These are phyloP conservation scores for Polypterus senegalus DNA, from an alignment of 2,113 vertebrate species.

Conservation along the genomic window DNA sequence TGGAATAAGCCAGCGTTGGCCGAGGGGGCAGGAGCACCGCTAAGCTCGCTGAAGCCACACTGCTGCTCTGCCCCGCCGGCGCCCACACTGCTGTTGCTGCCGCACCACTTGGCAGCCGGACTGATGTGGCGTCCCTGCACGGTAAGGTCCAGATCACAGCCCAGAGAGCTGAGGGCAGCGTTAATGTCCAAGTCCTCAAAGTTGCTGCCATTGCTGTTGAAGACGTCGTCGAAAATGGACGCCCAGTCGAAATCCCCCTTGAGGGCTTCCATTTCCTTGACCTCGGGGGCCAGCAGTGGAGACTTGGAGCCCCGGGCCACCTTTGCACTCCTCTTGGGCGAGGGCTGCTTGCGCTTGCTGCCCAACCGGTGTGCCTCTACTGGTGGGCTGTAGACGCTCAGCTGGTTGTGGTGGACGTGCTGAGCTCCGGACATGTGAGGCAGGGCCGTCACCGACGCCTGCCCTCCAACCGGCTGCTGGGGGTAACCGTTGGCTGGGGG, in stretches of 20 bases:
- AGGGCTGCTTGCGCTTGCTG: constrained; percentile 41
- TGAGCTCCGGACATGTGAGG: neutral
- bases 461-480: constrained; percentile 20
- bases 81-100: constrained; percentile 39
- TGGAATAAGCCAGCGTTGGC: neutral
- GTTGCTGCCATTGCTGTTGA: constrained; percentile 49
- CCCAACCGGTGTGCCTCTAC: constrained; percentile 5
- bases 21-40: constrained; percentile 13
- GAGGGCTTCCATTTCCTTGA: constrained; percentile 41
- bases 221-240: constrained; percentile 55
- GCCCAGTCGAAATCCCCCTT: constrained; percentile 54
- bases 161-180: constrained; percentile 52
- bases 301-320: constrained; percentile 34
- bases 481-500: constrained; percentile 8
- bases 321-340: constrained; percentile 32
- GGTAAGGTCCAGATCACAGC: constrained; percentile 47
- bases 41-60: constrained; percentile 38
- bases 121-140: constrained; percentile 35
- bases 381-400: neutral
- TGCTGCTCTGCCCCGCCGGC: constrained; percentile 27
- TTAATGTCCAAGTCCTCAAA: constrained; percentile 69
- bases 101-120: neutral
- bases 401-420: constrained; percentile 9
- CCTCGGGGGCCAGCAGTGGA: constrained; percentile 41
- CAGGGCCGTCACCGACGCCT: no score